Conservation (phyloP, 92 coral and sea anemone genomes). For the Ricordea florida region DNA sequence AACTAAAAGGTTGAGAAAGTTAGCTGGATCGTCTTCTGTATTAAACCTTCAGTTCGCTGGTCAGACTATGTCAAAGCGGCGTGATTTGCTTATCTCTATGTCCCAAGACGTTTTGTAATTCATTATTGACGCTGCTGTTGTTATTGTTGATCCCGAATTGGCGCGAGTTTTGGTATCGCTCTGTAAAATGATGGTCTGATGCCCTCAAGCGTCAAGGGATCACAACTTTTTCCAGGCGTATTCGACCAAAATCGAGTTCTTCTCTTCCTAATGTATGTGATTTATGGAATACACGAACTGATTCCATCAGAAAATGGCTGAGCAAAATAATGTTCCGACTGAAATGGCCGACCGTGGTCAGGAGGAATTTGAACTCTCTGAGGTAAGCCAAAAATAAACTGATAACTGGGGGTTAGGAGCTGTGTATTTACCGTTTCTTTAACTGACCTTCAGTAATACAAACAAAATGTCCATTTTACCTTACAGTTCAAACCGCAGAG, state of each 20-base stretch:
- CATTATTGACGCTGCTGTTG: slow-evolving; percentile 4
- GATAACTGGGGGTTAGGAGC: too few relatives aligned
- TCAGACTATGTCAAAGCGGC: neutral
- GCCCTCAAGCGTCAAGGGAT: neutral
- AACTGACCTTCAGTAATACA: neutral
- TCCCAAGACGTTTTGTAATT: neutral
- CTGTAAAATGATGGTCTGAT: slow-evolving; percentile 24
- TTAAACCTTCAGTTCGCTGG: neutral
- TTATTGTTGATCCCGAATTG: slow-evolving; percentile 7
- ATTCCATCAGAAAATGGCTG: slow-evolving; percentile 52
- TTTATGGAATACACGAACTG: slow-evolving; percentile 40
- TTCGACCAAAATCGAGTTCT: neutral
- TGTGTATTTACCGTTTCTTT: neutral
- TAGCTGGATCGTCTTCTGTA: too few relatives aligned
- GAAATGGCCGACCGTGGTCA: neutral
- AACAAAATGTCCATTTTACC: neutral
- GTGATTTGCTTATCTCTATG: neutral
- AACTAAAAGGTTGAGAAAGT: too few relatives aligned
- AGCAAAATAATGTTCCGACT: slow-evolving; percentile 2
- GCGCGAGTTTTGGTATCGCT: slow-evolving; percentile 39
- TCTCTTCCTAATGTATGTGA: slow-evolving; percentile 27
- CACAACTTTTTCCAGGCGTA: neutral
- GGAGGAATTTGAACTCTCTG: neutral
- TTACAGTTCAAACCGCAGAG: slow-evolving; percentile 8
- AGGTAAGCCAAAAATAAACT: slow-evolving; percentile 6